These are phyloP conservation scores for Octonoba sinensis DNA, from an alignment of 2,888 invertebrate genomes.

Conservation along the genomic window DNA sequence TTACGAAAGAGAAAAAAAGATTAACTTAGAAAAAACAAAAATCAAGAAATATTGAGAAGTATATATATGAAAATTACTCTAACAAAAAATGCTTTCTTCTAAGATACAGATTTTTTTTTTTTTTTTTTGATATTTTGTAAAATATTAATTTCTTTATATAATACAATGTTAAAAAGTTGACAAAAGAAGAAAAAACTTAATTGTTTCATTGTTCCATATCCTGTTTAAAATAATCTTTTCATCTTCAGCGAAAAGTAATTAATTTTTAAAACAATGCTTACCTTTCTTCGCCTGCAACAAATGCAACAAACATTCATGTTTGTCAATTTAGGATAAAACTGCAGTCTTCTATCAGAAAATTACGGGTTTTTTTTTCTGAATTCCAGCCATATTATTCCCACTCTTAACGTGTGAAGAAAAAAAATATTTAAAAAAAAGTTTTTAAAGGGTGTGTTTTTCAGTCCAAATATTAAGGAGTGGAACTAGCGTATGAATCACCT, in stretches of 20 bases:
- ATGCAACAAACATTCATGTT: conserved; percentile 10
- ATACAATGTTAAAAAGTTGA: too few relatives aligned
- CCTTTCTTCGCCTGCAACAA: conserved; percentile 5
- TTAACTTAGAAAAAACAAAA: too few relatives aligned
- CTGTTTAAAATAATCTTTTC: background rate
- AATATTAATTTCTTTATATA: too few relatives aligned
- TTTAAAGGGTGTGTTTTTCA: too few relatives aligned
- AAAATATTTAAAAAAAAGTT: conserved; percentile 2
- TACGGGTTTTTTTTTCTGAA: conserved; percentile 7
- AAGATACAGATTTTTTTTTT: too few relatives aligned
- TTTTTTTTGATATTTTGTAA: too few relatives aligned
- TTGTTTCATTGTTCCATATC: conserved; percentile 36
- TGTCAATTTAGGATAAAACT: conserved; percentile 32
- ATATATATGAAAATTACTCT: too few relatives aligned
- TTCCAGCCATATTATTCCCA: conserved; percentile 6
- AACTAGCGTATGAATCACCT: conserved; percentile 18
- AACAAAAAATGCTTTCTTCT: too few relatives aligned
- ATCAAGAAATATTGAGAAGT: too few relatives aligned
- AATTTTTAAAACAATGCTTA: conserved; percentile 38
- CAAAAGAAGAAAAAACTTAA: background rate
- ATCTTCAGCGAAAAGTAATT: conserved; percentile 19
- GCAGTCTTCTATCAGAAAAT: conserved; percentile 6
- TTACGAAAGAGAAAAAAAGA: too few relatives aligned
- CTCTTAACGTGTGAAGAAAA: conserved; percentile 4
- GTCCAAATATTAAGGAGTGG: conserved; percentile 26